Percentiles rank a stretch among this genome's conserved stretches.
phyloP scores from a whole-genome alignment of 2,888 invertebrate genomes.

The Lamproptera curius region DNA sequence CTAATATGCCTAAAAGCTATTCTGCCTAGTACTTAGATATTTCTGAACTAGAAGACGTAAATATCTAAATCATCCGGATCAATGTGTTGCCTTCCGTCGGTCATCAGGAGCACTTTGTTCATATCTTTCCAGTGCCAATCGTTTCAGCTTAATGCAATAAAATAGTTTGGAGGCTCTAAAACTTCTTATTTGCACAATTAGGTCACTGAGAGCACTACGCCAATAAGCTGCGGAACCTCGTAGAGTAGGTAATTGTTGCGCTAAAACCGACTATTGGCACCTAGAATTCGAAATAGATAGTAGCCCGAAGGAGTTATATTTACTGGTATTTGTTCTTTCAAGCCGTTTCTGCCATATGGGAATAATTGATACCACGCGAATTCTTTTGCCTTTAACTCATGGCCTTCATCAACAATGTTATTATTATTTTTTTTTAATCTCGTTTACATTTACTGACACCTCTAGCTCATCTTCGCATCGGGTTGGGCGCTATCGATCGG shows the following conservation, averaged over 20 bases:
- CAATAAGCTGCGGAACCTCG: conserved; percentile 25
- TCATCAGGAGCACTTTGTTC: conserved; percentile 28
- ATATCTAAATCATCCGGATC: too few relatives aligned
- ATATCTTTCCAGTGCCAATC: conserved; percentile 18
- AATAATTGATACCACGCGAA: too few relatives aligned
- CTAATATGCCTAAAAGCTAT: neutral
- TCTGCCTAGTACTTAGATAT: too few relatives aligned
- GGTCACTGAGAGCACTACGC: conserved; percentile 27
- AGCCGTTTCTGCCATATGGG: conserved; percentile 29
- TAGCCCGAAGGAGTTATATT: conserved; percentile 20
- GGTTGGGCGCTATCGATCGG: too few relatives aligned
- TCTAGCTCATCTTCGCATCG: conserved; percentile 25
- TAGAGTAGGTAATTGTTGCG: too few relatives aligned
- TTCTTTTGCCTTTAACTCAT: conserved; percentile 33
- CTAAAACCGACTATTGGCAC: too few relatives aligned
- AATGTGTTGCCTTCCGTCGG: too few relatives aligned
- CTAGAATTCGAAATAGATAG: conserved; percentile 18
- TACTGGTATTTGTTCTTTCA: conserved; percentile 25
- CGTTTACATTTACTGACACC: conserved; percentile 22
- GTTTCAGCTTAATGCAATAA: conserved; percentile 28
- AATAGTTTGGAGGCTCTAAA: conserved; percentile 33
- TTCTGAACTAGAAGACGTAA: too few relatives aligned
- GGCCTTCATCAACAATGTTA: conserved; percentile 31
- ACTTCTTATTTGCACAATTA: conserved; percentile 31
- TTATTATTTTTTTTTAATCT: too few relatives aligned